phyloP scores from a whole-genome alignment of 2,888 invertebrate species.

The Stenchaetothrips biformis region DNA sequence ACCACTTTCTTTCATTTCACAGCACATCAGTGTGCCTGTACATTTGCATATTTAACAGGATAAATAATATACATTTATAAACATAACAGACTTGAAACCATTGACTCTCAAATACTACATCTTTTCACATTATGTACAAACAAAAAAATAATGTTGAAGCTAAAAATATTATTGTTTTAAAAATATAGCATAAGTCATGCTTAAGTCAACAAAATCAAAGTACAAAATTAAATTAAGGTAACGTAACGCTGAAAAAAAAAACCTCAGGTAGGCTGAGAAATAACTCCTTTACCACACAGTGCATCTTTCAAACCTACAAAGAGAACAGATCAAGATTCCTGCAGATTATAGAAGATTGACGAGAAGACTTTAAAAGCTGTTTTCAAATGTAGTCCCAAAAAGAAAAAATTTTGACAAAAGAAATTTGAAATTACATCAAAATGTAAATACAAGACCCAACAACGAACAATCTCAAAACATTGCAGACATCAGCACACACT shows the following conservation, averaged over 20 bases:
- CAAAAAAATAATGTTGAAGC: background rate
- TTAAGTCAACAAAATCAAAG: background rate
- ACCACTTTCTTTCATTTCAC: background rate
- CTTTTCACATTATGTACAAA: conserved; percentile 18
- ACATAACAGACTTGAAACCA: conserved; percentile 19
- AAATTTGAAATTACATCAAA: too few relatives aligned
- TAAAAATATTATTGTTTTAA: background rate
- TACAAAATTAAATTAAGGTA: conserved; percentile 1
- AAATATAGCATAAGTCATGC: conserved; percentile 5
- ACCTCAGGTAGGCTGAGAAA: background rate
- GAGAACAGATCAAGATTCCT: too few relatives aligned
- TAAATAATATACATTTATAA: conserved; percentile 22
- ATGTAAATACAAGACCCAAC: too few relatives aligned
- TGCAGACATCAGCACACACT: too few relatives aligned
- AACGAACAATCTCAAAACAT: too few relatives aligned
- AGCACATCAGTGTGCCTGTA: conserved; percentile 15
- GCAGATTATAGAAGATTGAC: too few relatives aligned
- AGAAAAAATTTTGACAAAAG: too few relatives aligned
- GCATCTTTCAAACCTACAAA: background rate
- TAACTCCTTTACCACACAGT: background rate
- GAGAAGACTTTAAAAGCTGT: too few relatives aligned
- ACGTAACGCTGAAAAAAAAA: background rate
- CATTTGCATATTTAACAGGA: conserved; percentile 3
- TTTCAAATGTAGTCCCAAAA: too few relatives aligned
- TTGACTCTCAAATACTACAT: background rate